Base-by-base conservation (phyloP, 2,888 invertebrate species). In the Amorpha juglandis region DNA sequence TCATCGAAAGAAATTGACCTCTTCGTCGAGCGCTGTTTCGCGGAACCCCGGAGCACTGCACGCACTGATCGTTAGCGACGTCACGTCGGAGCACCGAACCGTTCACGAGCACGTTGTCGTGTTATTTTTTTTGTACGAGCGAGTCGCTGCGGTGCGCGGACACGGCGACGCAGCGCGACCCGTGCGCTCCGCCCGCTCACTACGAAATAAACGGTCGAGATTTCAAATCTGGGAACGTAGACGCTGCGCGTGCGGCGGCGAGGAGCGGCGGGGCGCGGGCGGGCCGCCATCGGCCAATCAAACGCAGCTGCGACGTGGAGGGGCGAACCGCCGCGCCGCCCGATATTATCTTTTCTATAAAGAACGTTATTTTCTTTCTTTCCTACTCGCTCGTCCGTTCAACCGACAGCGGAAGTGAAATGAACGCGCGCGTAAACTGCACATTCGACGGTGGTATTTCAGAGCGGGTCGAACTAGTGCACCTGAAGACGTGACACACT, bases 1-100 rank as follows among this genome's bases (percentile, higher is more conserved):
- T 94, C 95, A 95, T 94, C 95, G 94, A 95, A 94, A 94, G 94
- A 94, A 93, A 92, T 93, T 93, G 93, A 92, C 91, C 80, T 86
- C 83, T 81, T 77, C 81, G 79, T 74, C 75, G 79, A 69, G 75
- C 74, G 77, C 75, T 71, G 81, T 74, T 77, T 79, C 76, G 77
- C 73, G 70, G 79, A 74, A 81, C 78, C 84, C 80, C 83, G 86
- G 80, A 78, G 84, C 89, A 91, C 91, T 91, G 89, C 88, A 90
- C 90, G 90, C 92, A 91, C 92, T 90, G 79, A 88, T 87, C 82
- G 86, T 85, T 80, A 79, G 85, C 85, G 87, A 90, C 81, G 89
- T 90, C 89, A 90, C 91, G 89, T 87, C 84, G 88, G 82, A 80
- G 78, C 88, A 91, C 91, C 88, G 88, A 86, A 87, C 89, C 83